Percentiles rank a stretch among this genome's conserved stretches.
phyloP scores from a whole-genome alignment of 2,797 vertebrate species.

The Pantherophis alleghaniensis region DNA sequence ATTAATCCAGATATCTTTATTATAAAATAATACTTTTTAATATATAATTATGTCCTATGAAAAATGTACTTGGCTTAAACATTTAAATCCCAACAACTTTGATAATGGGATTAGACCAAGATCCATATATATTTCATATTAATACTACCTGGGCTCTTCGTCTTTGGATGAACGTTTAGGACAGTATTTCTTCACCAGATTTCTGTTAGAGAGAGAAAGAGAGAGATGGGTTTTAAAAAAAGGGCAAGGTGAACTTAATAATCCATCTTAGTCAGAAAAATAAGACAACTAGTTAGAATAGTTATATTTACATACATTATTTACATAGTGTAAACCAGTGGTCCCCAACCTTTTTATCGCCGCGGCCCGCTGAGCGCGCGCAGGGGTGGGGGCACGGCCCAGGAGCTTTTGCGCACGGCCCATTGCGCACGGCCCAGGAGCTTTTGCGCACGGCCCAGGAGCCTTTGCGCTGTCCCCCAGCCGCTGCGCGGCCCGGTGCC shows the following conservation, averaged over 20 bases:
- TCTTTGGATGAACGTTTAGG: conserved; percentile 95
- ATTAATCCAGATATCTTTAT: conserved; percentile 4
- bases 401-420: too few species aligned
- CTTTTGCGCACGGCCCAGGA: too few species aligned
- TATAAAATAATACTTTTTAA: not conserved
- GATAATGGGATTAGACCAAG: not conserved
- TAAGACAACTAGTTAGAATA: not conserved
- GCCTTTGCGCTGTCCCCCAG: too few species aligned
- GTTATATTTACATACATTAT: not conserved
- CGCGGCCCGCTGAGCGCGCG: too few species aligned
- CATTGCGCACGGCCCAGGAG: too few species aligned
- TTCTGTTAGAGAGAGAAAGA: conserved; percentile 74
- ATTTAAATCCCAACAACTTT: not conserved
- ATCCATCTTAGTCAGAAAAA: not conserved
- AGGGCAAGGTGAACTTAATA: not conserved
- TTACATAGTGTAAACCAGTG: not conserved
- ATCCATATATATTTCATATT: not conserved
- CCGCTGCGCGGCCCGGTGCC: too few species aligned
- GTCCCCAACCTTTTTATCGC: too few species aligned
- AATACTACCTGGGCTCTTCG: conserved; percentile 91
- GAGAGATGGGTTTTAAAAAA: conserved; percentile 22
- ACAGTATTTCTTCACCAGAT: conserved; percentile 96
- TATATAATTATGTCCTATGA: not conserved
- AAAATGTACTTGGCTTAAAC: not conserved
- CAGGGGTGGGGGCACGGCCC: too few species aligned